Evolutionary conservation across 92 coral and sea anemone genomes (phyloP), one percentile per base, ranked within the genome.

Genomic region (Epizoanthus stellaris): DNA sequence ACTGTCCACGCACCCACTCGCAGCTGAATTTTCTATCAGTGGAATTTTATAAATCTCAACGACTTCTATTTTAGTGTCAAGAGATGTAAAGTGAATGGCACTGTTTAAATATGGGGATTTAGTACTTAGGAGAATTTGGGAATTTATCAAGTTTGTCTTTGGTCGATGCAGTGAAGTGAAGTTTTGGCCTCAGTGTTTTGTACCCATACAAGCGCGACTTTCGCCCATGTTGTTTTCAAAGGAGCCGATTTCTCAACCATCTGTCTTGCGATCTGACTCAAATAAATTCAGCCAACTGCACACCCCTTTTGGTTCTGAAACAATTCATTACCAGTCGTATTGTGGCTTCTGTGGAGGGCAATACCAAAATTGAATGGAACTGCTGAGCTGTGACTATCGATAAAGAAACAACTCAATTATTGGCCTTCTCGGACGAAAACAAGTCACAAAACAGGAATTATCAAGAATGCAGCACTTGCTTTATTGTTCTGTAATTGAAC

Each of bases 281-380:
- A 40, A 30, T 61, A 79, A 63, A 21, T 23, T 40, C 56, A 34
- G 30, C 38, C 38, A 17, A 52, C 10, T n/a, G 13, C 54, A 42
- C 52, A 40, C 45, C 58, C 25, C 6, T 61, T 23, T 75, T 14
- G 17, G 43, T 3, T 62, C 36, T 14, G 8, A 8, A 79, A 79
- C 83, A 79, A 64, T 79, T 79, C 53, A 42, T 13, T 23, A 79
- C 83, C 83, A 43, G 83, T n/a, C 53, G 61, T 39, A 62, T 64
- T 63, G 70, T 72, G 23, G 59, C 57, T 57, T 14, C 58, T 17
- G 73, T 20, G 6, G 23, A 43, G 58, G 60, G 30, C 17, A 47
- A 14, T 16, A 72, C 39, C 16, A 43, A 43, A 43, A 63, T n/a
- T 79, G 83, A 79, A 79, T 62, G 20, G 60, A 20, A 19, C 53